Base-by-base conservation (phyloP, 2,888 invertebrate genomes). In the Penaeus monodon region DNA sequence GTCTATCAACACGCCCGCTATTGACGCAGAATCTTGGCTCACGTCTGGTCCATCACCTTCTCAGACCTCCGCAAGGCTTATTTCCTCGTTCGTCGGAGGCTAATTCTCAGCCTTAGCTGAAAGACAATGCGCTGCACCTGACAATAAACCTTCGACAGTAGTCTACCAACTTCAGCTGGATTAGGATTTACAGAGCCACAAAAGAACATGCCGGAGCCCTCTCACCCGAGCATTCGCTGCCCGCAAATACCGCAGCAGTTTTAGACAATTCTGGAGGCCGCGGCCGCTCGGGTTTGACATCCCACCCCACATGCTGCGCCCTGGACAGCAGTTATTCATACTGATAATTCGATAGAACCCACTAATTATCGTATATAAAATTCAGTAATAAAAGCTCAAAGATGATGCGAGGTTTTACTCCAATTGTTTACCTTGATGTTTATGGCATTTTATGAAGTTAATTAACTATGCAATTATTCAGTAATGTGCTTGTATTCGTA, bases 1-100 rank as follows among this genome's bases (percentile, higher is more conserved):
- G 81, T 86, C 85, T 86, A 86, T 86, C 85, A 86, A 86, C 85
- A 86, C 81, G 76, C 81, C 76, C 76, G 63, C 85, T 86, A 86
- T 86, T 86, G 85, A 86, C 85, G 85, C 85, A 76, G 68, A 66
- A 81, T 86, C 85, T 81, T 86, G 81, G 77, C 76, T 81, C 64
- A 66, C 85, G 81, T 86, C 85, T 76, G 68, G 81, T 81, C 81
- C 85, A 76, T 86, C 85, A 81, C 85, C 80, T 73, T 73, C 84
- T 66, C 57, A 63, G 79, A 70, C 80, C 14, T 57, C 57, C 57
- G 57, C 57, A 57, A 57, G 17, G 57, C 57, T 57, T 20, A 57
- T 57, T 49, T 57, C 57, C 57, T 57, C 57, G 57, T 57, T 17
- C 57, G 57, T 57, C 17, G 17, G 57, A 57, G 57, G 57, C 57